phyloP scores from a whole-genome alignment of 2,113 vertebrate species.

The Erythrocercus mccallii region DNA sequence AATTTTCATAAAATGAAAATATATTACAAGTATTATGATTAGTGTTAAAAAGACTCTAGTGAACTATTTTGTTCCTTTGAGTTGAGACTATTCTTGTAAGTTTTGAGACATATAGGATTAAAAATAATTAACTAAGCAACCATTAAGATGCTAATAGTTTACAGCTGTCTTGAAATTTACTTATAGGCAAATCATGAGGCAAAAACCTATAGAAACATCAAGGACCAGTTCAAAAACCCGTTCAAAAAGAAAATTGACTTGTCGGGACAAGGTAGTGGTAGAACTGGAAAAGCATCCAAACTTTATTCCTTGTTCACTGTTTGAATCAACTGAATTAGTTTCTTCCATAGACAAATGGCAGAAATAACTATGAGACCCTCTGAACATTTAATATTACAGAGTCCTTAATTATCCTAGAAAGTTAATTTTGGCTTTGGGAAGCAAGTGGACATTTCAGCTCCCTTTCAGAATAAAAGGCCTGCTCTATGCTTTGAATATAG shows the following conservation, averaged over 20 bases:
- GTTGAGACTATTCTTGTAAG: fast-evolving
- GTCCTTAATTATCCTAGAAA: neutral
- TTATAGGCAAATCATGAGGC: fast-evolving
- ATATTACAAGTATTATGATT: neutral
- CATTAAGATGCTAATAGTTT: neutral
- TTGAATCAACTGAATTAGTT: neutral
- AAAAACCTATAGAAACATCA: neutral
- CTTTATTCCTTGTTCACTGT: neutral
- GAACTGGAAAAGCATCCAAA: neutral
- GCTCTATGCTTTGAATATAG: neutral
- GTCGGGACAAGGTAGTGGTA: neutral
- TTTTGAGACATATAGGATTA: neutral
- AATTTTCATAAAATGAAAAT: neutral
- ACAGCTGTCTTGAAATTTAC: neutral
- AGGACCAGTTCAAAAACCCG: neutral
- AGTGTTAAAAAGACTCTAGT: neutral
- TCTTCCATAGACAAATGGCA: neutral
- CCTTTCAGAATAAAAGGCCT: neutral
- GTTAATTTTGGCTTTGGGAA: neutral
- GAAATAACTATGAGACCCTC: neutral
- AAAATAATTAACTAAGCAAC: neutral
- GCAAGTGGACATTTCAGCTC: neutral
- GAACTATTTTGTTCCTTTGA: neutral
- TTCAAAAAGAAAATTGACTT: neutral
- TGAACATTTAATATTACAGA: neutral